A percentile compares a stretch with the other conserved stretches of the same genome.
These are phyloP conservation scores for Pseudochirops cupreus DNA, from an alignment of 2,797 vertebrate genomes.

Conservation along the genomic window DNA sequence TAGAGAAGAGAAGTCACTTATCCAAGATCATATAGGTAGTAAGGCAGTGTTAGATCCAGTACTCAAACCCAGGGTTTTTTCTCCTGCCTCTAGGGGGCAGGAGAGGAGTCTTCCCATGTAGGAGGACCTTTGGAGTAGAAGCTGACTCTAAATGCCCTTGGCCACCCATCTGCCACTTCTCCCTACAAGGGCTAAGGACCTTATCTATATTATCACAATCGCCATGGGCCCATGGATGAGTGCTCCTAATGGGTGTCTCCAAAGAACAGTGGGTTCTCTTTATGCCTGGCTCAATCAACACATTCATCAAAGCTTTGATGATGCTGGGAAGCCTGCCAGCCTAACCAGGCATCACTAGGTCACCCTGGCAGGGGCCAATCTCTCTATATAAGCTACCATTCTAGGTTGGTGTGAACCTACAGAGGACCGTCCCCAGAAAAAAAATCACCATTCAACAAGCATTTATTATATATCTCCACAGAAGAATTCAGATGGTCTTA, in stretches of 20 bases:
- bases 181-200: conserved; percentile 5
- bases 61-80: background rate
- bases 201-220: conserved; percentile 31
- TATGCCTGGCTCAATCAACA: conserved; percentile 56
- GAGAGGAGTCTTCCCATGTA: background rate
- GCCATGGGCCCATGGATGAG: conserved; percentile 17
- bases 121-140: rapidly evolving
- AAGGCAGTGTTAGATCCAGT: background rate
- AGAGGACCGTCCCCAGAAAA: conserved; percentile 41
- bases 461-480: background rate
- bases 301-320: conserved; percentile 55
- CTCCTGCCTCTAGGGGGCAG: background rate
- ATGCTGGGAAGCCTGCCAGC: conserved; percentile 30
- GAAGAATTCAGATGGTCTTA: conserved; percentile 45
- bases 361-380: conserved; percentile 45
- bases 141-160: background rate
- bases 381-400: conserved; percentile 47
- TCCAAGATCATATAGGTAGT: background rate
- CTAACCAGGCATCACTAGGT: conserved; percentile 48
- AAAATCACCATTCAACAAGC: background rate
- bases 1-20: conserved; percentile 12
- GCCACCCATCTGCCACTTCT: background rate
- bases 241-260: conserved; percentile 47
- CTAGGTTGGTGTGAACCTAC: conserved; percentile 44
- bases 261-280: conserved; percentile 50